Base-by-base conservation (phyloP, 1,140 invertebrate genomes). In the Pemphigus obesinymphae region DNA sequence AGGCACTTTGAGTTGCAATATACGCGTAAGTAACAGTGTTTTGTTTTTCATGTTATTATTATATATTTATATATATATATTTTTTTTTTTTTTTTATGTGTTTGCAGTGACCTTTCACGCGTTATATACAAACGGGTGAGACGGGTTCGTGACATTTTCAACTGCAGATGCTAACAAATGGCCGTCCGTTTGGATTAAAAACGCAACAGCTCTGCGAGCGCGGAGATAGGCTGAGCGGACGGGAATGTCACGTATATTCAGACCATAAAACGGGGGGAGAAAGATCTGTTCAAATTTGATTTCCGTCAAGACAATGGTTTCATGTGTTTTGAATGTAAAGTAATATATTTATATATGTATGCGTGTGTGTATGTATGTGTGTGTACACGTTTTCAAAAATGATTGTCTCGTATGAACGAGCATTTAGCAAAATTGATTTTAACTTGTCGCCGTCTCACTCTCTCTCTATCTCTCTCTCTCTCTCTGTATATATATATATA, bases 131-230 rank as follows among this genome's bases (percentile, higher is more conserved):
- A 29, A 40, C 17, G 40, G 23, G 40, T 31, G 23, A 72, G 70
- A 73, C 70, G 70, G 70, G 70, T 73, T 23, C 70, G 70, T 73
- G 70, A 50, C 70, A 50, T 73, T 50, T 37, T 43, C 70, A 73
- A 45, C 70, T 73, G n/a, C n/a, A n/a, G 70, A 50, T 73, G 40
- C 70, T 73, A 17, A 73, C 70, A 50, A 73, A 73, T 34, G 43
- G 45, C n/a, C 70, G 70, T 73, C 66, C 66, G 23, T n/a, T 43
- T 6, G 70, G 70, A 73, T 73, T 73, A 73, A 73, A 73, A 73
- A 45, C 70, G 70, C 70, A 73, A 73, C 70, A 73, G 70, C 43
- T 73, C 70, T n/a, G n/a, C 7, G 26, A 7, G 45, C 2, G 29
- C 13, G 13, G 26, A 5, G 4, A 10, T 10, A 3, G 10, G 23